A percentile compares a stretch with the other conserved stretches of the same genome.
Conservation (phyloP, 2,888 invertebrate species). For the Arrhopalites spinosus region DNA sequence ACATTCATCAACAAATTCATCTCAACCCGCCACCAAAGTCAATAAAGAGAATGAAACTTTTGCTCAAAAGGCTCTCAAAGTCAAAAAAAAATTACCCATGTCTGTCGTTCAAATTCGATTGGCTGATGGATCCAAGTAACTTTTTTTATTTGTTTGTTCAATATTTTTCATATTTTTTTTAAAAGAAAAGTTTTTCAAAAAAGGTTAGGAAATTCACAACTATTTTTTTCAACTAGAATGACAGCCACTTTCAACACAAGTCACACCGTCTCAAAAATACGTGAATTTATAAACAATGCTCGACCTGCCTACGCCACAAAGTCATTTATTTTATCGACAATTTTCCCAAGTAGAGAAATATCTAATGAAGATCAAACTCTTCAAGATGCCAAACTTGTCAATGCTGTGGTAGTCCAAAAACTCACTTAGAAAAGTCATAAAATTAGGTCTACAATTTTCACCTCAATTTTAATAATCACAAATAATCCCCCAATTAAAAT, state of each 20-base stretch:
- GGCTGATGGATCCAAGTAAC: constrained; percentile 40
- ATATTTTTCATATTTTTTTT: background rate
- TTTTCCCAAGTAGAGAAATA: constrained; percentile 36
- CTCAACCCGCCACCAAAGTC: too few species aligned
- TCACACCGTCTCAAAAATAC: constrained; percentile 27
- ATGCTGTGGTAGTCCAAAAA: constrained; percentile 35
- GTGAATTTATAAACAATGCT: constrained; percentile 33
- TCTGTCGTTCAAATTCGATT: constrained; percentile 33
- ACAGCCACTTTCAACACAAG: constrained; percentile 22
- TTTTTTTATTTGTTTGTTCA: too few species aligned
- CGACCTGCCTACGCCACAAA: constrained; percentile 8
- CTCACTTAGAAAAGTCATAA: background rate
- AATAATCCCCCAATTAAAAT: too few species aligned
- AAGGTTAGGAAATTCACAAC: background rate
- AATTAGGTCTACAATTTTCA: background rate
- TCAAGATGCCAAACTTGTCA: constrained; percentile 31
- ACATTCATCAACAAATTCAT: background rate
- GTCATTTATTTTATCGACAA: constrained; percentile 29
- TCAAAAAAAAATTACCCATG: constrained; percentile 23
- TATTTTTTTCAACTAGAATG: constrained; percentile 3
- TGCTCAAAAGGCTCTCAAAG: constrained; percentile 17
- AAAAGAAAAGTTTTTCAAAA: too few species aligned
- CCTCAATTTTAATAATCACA: too few species aligned
- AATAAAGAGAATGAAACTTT: constrained; percentile 17
- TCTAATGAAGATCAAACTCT: constrained; percentile 28